Conservation (phyloP, 2,113 vertebrate genomes). For the Python bivittatus region DNA sequence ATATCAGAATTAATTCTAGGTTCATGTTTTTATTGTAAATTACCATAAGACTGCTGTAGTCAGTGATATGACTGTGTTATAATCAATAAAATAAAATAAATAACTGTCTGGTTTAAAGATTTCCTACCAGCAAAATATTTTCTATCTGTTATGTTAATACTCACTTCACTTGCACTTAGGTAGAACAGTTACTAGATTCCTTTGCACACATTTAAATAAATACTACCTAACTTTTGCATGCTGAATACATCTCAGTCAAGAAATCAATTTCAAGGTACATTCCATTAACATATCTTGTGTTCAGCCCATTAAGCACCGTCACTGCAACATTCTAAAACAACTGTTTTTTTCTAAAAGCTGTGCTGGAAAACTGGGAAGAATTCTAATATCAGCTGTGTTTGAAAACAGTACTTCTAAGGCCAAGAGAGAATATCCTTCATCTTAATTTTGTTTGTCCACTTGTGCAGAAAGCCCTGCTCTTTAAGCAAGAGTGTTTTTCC, state of each 20-base stretch:
- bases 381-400: conserved; percentile 15
- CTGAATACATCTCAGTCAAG: conserved; percentile 26
- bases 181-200: not conserved
- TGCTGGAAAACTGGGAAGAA: conserved; percentile 4
- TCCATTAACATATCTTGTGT: conserved; percentile 27
- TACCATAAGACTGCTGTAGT: not conserved
- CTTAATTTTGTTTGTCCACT: conserved; percentile 31
- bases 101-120: not conserved
- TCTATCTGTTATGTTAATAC: not conserved
- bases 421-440: conserved; percentile 1
- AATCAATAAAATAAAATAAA: not conserved
- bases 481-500: not conserved
- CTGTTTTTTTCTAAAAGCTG: conserved; percentile 26
- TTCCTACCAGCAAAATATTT: not conserved
- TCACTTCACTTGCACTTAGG: not conserved
- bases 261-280: conserved; percentile 29
- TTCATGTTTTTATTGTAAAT: not conserved
- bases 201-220: not conserved
- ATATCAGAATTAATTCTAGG: not conserved
- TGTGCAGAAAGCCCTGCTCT: conserved; percentile 20
- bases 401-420: conserved; percentile 14
- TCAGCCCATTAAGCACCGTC: conserved; percentile 20
- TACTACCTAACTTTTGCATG: not conserved
- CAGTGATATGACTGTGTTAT: not conserved
- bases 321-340: conserved; percentile 8